Base-by-base conservation (phyloP, 2,113 vertebrate species). In the Tragelaphus scriptus region DNA sequence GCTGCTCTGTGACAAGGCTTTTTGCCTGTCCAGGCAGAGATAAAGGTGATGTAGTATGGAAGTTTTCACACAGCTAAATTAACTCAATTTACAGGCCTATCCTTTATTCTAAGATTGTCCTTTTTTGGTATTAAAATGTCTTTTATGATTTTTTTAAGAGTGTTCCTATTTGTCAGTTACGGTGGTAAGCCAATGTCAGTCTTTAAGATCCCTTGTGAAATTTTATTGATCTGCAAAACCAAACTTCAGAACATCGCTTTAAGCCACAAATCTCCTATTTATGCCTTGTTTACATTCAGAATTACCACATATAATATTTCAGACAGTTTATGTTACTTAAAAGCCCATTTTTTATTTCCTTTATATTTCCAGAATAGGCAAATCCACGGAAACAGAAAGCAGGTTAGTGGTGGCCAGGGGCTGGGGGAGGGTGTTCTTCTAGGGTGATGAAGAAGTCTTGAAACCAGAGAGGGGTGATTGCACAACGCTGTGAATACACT, bases 31-130 rank as follows among this genome's bases (percentile, higher is more conserved):
- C 21, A 15, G 71, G 61, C 36, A 30, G 16, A 89, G 28, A 2
- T 4, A 10, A 12, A 36, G 15, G 68, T 17, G 44, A 9, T 21
- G 6, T 5, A 11, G 0, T 51, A 10, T 61, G 23, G 16, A 1
- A 1, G 23, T n/a, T 91, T 36, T 59, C 61, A 56, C 32, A 36
- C 26, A 44, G 12, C 61, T 49, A 3, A 12, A 28, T 55, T 55
- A 23, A 49, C 47, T 21, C 61, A 2, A 0, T 47, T 30, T 65
- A 11, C 1, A 68, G 47, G 58, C n/a, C 58, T 28, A 0, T 68
- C 26, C 51, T 53, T 79, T 59, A 5, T 65, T 44, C 40, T n/a
- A 2, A 68, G 85, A 5, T 30, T 61, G 51, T 11, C 36, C 55
- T 86, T 71, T 86, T 93, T 63, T 40, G 30, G 21, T 47, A 21